Evolutionary conservation across 2,797 vertebrate species (phyloP), one percentile per base, ranked within the genome.

Genomic region (Catharus ustulatus): DNA sequence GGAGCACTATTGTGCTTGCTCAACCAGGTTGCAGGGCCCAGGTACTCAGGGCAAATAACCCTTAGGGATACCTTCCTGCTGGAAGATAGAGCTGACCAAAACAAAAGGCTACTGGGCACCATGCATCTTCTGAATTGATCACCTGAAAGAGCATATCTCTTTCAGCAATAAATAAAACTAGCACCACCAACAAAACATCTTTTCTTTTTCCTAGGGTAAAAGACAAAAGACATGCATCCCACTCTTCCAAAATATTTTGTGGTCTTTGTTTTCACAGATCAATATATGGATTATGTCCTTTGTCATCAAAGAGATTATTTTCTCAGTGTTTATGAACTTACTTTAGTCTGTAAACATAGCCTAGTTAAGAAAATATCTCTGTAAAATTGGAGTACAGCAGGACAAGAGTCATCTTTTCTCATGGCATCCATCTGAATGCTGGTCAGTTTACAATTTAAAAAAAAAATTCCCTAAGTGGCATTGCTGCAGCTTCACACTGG

Each of bases 151-250:
- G 9, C 9, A 6, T 40, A 27, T 72, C 27, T 84, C 63, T 88
- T 42, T 46, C 45, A 84, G 30, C 27, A 46, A 23, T 48, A 87
- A 88, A 86, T 91, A 61, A 43, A 86, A 79, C 19, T 20, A 45
- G 23, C 46, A 55, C 40, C 30, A 40, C 13, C 43, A 79, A 11
- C 13, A 73, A 89, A 79, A 69, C 19, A 17, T 29, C 5, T 3
- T 34, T 54, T 54, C 26, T 79, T 76, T 87, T 36, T 51, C 8
- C 26, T 45, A 15, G 23, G 5, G 15, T 87, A 52, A 94, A 96
- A 96, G 66, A 73, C 21, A 67, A 93, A 96, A 96, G 57, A 73
- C 13, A 14, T 55, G 36, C 8, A 17, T 43, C 38, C 71, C 29
- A 58, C 29, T 64, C 58, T 67, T 83, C 36, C 43, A 67, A 18